Base-by-base conservation (phyloP, 2,113 vertebrate species). In the Montifringilla adamsi region DNA sequence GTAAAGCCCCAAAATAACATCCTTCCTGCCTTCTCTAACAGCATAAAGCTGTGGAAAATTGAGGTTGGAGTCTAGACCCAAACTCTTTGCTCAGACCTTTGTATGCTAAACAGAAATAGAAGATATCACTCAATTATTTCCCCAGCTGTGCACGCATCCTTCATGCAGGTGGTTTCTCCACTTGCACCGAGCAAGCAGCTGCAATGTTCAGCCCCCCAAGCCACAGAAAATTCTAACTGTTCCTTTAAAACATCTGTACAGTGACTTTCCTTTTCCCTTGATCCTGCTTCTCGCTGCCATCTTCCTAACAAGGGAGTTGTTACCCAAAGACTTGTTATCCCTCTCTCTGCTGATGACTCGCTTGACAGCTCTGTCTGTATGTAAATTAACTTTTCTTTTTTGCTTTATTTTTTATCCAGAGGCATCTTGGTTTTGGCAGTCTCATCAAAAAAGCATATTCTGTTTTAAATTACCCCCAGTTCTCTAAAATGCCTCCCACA, bases 321-420 rank as follows among this genome's bases (percentile, higher is more conserved):
- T 96, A 95, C 89, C 92, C 97, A 95, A 95, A 96, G 96, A 94
- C 91, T 96, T 95, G 95, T 97, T 97, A 97, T 97, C 95, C 94
- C 90, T 95, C 96, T 96, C 91, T 95, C 84, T 91, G 84, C 88
- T 96, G 95, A 95, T 2, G 83, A 94, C 94, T 97, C 3, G 49
- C 93, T 86, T 96, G 96, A 97, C 97, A 98, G 94, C 95, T 97
- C 96, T 95, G 93, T 98, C 96, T 97, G 92, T 97, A 96, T 97
- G 96, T 94, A 97, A 98, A 98, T 98, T 96, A 96, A 96, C 90
- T 56, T 90, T 72, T 84, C 90, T 50, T 75, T 86, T 20, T 91
- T 81, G 28, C 82, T 93, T 95, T 97, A 94, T 90, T 95, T 97
- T 96, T 96, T 93, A 97, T 95, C 96, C 62, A 87, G 94, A 95